Conservation (phyloP, 2,113 vertebrate genomes). For the Zosterops pallidus region DNA sequence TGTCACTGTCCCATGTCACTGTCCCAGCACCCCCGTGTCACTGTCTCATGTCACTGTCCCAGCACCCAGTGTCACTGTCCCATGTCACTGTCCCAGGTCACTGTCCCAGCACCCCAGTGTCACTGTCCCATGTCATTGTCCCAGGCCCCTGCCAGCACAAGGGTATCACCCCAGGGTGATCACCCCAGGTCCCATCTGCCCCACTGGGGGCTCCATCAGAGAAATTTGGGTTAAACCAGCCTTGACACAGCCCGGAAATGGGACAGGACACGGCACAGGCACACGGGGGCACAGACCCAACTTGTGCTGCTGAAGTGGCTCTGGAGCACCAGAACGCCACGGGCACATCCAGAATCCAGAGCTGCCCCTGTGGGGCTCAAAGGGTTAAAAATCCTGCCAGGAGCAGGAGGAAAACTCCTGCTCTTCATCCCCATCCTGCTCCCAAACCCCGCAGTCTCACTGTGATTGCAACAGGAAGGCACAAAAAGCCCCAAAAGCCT, state of each 20-base stretch:
- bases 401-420: not conserved
- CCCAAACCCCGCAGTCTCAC: rapidly evolving
- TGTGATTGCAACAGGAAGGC: not conserved
- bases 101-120: no score
- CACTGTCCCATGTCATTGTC: no score
- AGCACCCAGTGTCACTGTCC: no score
- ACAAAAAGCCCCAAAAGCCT: not conserved
- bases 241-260: not conserved
- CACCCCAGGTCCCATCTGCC: not conserved
- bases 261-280: not conserved
- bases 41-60: no score
- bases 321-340: not conserved
- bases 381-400: not conserved
- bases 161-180: no score
- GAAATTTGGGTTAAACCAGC: not conserved
- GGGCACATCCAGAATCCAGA: rapidly evolving
- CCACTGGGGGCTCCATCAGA: not conserved
- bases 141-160: no score
- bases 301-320: rapidly evolving
- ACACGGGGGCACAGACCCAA: rapidly evolving
- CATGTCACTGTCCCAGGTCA: no score
- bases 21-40: no score
- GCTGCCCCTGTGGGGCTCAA: rapidly evolving
- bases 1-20: no score
- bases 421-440: not conserved